Base-by-base conservation (phyloP, 1,140 invertebrate species). In the Papilio dardanus region DNA sequence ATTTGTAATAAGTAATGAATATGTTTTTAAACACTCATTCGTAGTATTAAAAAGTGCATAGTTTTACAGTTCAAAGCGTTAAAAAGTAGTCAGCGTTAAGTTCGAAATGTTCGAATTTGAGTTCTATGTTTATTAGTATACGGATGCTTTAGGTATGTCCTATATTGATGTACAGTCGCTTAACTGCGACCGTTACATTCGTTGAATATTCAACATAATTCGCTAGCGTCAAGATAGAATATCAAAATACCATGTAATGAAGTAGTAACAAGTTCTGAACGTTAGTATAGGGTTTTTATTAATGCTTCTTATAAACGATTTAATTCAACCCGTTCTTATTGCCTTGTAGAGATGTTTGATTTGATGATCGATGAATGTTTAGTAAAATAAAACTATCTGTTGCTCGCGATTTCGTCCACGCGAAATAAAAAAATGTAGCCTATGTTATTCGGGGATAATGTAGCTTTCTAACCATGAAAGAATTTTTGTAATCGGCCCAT, bases 151-250 rank as follows among this genome's bases (percentile, higher is more conserved):
- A 6, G 16, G n/a, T 86, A 88, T 88, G 86, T 85, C 85, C 84
- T 86, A 86, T 88, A 86, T 90, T 86, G 85, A 86, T 87, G 85
- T 86, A 87, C 84, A 85, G 83, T 81, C 86, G 84, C 82, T 88
- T 86, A 89, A 88, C 82, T 85, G 74, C 83, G 82, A 83, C 81
- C 83, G 83, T 86, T 84, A 62, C 79, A 77, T 80, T 82, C 83
- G 83, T 89, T 88, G 86, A 87, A 88, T 84, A 89, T 89, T 89
- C 88, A 87, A 82, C 84, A 86, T 89, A 88, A 89, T 87, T 86
- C 83, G 86, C 81, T 86, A 83, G 87, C 83, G 77, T 83, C 79
- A 81, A 84, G 81, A 82, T 83, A 83, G 86, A 84, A 79, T 80
- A 87, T 85, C 81, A 82, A 85, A 85, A 86, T 87, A 80, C 79